These are phyloP conservation scores for Hestina assimilis DNA, from an alignment of 1,140 invertebrate genomes.

Conservation along the genomic window DNA sequence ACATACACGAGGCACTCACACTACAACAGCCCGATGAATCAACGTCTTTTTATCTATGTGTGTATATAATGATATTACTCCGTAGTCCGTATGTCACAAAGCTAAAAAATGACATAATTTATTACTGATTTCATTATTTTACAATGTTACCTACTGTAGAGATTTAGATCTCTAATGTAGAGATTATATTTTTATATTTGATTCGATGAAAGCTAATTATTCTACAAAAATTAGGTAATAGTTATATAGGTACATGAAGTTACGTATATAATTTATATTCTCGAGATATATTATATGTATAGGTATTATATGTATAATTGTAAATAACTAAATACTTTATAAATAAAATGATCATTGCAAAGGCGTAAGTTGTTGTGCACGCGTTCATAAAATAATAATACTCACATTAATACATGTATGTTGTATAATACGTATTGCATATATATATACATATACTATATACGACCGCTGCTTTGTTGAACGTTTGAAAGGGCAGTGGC, in stretches of 20 bases:
- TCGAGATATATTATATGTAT: no score
- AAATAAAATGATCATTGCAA: constrained; percentile 3
- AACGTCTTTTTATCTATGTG: constrained; percentile 3
- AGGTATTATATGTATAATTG: no score
- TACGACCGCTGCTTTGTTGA: constrained; percentile 55
- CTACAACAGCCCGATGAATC: background rate
- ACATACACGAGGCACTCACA: constrained; percentile 20
- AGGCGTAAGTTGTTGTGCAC: constrained; percentile 8
- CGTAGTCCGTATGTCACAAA: constrained; percentile 2
- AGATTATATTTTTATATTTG: no score
- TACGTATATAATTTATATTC: no score
- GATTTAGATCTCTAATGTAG: no score
- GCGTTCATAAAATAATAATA: constrained; percentile 31
- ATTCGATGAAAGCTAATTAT: background rate
- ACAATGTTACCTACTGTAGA: background rate
- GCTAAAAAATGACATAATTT: background rate
- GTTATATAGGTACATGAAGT: no score
- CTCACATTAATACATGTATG: constrained; percentile 18
- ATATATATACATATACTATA: constrained; percentile 32
- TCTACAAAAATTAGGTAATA: no score
- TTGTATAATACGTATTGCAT: constrained; percentile 29
- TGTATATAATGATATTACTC: constrained; percentile 4
- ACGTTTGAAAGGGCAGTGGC: constrained; percentile 46
- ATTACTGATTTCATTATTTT: background rate
- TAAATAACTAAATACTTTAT: background rate